A percentile compares a stretch with the other conserved stretches of the same genome.
These are phyloP conservation scores for Paguma larvata DNA, from an alignment of 2,797 vertebrate species.

Conservation along the genomic window DNA sequence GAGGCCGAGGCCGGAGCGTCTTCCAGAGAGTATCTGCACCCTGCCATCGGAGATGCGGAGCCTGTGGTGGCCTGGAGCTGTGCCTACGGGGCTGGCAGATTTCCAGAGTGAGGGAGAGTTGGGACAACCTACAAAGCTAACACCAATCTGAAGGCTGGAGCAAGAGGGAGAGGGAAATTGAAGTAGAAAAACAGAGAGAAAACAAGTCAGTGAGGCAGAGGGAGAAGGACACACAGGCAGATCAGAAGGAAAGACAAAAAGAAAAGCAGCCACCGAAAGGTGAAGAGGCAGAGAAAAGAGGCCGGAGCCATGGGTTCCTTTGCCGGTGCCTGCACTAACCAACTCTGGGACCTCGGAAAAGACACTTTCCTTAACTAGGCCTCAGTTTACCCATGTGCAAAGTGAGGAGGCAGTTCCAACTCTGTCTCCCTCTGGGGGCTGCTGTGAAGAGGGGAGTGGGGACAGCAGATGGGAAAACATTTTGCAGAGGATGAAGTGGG, in stretches of 20 bases:
- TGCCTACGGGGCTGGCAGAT: neutral
- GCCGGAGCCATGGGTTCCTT: neutral
- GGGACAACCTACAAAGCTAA: neutral
- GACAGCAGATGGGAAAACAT: neutral
- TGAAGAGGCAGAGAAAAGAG: neutral
- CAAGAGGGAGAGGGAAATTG: neutral
- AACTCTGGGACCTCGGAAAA: neutral
- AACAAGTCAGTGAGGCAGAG: neutral
- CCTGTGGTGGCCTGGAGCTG: neutral
- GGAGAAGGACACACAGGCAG: neutral
- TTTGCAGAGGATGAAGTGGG: neutral
- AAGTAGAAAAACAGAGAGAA: neutral
- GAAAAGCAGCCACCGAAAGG: neutral
- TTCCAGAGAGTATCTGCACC: slow-evolving; percentile 12
- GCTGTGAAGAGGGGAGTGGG: neutral
- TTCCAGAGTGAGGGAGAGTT: neutral
- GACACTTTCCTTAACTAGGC: neutral
- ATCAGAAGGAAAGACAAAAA: neutral
- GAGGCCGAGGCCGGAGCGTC: neutral
- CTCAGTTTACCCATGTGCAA: neutral
- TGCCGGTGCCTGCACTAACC: neutral
- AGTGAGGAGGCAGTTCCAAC: neutral
- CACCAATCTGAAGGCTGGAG: neutral
- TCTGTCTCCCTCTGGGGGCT: neutral
- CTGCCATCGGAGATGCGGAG: neutral